Evolutionary conservation across 2,797 vertebrate species (phyloP), one percentile per base, ranked within the genome.

Genomic region (Silurus lanzhouensis): DNA sequence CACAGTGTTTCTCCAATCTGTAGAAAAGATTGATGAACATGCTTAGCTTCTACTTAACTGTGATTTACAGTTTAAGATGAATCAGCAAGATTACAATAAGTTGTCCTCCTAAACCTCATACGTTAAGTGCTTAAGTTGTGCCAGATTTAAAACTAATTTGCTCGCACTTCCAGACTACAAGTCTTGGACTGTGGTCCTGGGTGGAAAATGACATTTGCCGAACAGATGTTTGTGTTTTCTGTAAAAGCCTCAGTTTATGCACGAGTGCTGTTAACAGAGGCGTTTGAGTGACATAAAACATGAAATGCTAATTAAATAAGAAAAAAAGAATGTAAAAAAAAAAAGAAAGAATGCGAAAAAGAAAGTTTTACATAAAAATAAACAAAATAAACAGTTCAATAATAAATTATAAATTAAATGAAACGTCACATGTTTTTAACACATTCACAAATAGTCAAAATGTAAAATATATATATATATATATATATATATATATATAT

Each of bases 161-260:
- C 74, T 87, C 85, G 81, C 83, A 83, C 80, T 75, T 84, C 76
- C 82, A 82, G 76, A 57, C 85, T 76, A 84, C 83, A 80, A 72
- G 52, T 27, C 81, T 86, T 89, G 84, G 86, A 77, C 81, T 87
- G 38, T 58, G 9, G n/a, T 83, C 68, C 68, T 77, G 81, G 67
- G 79, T 87, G 89, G 87, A 89, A 89, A 85, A 86, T 86, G 82
- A 88, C 89, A 91, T 90, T 91, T 88, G 88, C 79, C 19, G 60
- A 88, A 72, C 88, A 90, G 84, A 90, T 91, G 91, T 90, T 86
- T 91, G 83, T 88, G 88, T 88, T 89, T 91, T 88, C 74, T 79
- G 83, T 87, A 80, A 86, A 86, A 84, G 75, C n/a, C 46, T 74
- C 46, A 46, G 31, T 74, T 79, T 84, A 44, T 60, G 44, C 58